Percentiles rank a stretch among this genome's conserved stretches.
These are phyloP conservation scores for Ligdia adustata DNA, from an alignment of 2,888 invertebrate species.

Conservation along the genomic window DNA sequence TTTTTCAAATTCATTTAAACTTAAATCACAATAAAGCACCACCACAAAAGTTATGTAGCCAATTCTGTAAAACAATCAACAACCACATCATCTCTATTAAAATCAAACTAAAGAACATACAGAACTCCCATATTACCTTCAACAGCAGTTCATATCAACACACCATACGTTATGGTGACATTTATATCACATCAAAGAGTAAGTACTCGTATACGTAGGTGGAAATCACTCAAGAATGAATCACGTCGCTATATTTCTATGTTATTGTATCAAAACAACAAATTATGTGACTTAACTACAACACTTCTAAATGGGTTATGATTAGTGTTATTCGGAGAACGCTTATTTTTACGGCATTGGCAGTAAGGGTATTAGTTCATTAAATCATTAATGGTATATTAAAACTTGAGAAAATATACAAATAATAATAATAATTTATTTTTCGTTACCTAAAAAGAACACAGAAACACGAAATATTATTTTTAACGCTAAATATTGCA, in stretches of 20 bases:
- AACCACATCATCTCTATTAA: constrained; percentile 9
- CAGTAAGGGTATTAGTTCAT: neutral
- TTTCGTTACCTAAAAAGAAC: neutral
- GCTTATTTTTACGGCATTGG: too few relatives aligned
- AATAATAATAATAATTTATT: neutral
- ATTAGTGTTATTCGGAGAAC: neutral
- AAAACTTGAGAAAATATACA: neutral
- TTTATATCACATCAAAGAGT: constrained; percentile 18
- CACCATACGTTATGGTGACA: constrained; percentile 10
- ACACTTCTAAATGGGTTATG: constrained; percentile 1
- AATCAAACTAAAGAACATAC: constrained; percentile 5
- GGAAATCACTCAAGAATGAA: constrained; percentile 4
- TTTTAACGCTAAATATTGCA: too few relatives aligned
- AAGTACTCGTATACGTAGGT: constrained; percentile 13
- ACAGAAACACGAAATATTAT: too few relatives aligned
- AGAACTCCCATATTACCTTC: neutral
- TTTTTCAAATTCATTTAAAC: too few relatives aligned
- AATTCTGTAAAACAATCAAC: constrained; percentile 3
- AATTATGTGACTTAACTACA: neutral
- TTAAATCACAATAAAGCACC: too few relatives aligned
- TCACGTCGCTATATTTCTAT: neutral
- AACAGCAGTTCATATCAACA: constrained; percentile 11
- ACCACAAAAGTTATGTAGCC: too few relatives aligned
- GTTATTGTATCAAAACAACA: constrained; percentile 9
- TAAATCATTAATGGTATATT: too few relatives aligned